Evolutionary conservation across 2,888 invertebrate genomes (phyloP).

Genomic region (Synanthedon myopaeformis): DNA sequence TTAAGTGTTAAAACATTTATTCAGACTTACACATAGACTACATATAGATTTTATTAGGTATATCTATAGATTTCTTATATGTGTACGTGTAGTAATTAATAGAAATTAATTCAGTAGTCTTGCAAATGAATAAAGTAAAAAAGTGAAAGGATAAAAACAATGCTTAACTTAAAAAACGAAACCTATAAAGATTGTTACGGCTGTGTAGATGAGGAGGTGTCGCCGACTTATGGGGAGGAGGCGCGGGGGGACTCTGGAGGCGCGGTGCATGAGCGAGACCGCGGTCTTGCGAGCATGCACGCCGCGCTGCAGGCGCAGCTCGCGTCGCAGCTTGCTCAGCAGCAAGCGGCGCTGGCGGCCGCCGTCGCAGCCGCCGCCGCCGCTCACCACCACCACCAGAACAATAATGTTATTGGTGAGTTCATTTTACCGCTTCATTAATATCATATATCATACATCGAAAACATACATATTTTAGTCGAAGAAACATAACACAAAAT

Average conservation of each 20-base stretch:
- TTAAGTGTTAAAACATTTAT: too few species aligned
- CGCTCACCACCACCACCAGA: conserved; percentile 73
- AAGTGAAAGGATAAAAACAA: too few species aligned
- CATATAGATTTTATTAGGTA: too few species aligned
- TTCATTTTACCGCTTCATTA: conserved; percentile 9
- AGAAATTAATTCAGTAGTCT: too few species aligned
- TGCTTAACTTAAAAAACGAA: too few species aligned
- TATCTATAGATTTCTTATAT: too few species aligned
- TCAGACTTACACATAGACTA: too few species aligned
- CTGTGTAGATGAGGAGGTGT: conserved; percentile 59
- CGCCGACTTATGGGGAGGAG: conserved; percentile 57
- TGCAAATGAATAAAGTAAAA: too few species aligned
- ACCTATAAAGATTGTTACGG: neutral
- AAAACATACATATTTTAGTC: too few species aligned
- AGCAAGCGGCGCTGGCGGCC: conserved; percentile 67
- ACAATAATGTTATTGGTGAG: conserved; percentile 71
- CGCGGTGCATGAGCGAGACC: conserved; percentile 30
- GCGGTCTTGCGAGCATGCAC: conserved; percentile 24
- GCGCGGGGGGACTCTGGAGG: conserved; percentile 54
- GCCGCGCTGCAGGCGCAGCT: conserved; percentile 72
- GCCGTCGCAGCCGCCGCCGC: conserved; percentile 71
- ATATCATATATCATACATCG: too few species aligned
- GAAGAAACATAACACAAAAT: too few species aligned
- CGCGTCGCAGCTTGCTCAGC: conserved; percentile 71
- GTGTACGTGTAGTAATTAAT: too few species aligned